Evolutionary conservation across 2,888 invertebrate species (phyloP), one percentile per base, ranked within the genome.

Genomic region (Lycaena phlaeas): DNA sequence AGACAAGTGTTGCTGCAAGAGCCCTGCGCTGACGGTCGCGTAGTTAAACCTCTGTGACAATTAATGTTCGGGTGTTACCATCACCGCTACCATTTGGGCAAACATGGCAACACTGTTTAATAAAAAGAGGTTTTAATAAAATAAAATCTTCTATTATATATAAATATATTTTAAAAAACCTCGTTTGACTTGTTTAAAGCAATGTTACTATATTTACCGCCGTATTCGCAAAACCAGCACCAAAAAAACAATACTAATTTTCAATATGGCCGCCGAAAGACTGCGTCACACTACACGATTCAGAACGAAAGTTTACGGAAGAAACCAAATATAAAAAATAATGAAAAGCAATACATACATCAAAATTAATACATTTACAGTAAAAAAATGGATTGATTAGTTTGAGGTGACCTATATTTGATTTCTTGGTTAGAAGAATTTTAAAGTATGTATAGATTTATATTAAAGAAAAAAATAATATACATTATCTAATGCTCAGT

Each of bases 11-110:
- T 82, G 82, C 75, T 84, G 85, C 76, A 85, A 76, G 50, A 84
- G 75, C 54, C 85, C 85, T 45, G 84, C 81, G 75, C 64, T 82
- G 67, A 81, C 81, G 54, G 82, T 68, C 66, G 84, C 84, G 79
- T 85, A 85, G 82, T 82, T 84, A 84, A 85, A 84, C 74, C 81
- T 81, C 85, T 85, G 85, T 61, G 77, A 75, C 71, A 73, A 54
- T 52, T 45, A 69, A 61, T 68, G n/a, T n/a, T 63, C 62, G 56
- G 66, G 64, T 68, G 68, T 78, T 77, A 82, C 82, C 82, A 72
- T 75, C 82, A 82, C 82, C 82, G 59, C 46, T 50, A 51, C 53
- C 40, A 44, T 37, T 27, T 27, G 39, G 41, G 50, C 55, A 47
- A 49, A 63, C 63, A 51, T 72, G 66, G 73, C 68, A 72, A 69